Base-by-base conservation (phyloP, 1,140 invertebrate genomes). In the Uloborus diversus region DNA sequence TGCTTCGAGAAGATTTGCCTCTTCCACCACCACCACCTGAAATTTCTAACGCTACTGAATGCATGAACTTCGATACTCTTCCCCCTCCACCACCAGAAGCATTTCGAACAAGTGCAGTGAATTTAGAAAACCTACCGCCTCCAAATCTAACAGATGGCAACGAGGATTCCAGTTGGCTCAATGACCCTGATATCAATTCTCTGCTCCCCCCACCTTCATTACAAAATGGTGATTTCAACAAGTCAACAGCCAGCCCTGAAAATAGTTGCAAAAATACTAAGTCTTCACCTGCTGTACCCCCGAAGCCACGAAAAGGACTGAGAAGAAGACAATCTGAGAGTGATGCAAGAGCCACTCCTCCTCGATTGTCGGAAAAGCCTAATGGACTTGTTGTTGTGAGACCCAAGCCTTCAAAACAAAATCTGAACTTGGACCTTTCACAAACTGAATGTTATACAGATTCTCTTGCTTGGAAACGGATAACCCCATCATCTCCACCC, bases 71-170 rank as follows among this genome's bases (percentile, higher is more conserved):
- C 49, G 86, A 86, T 49, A 82, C 81, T 69, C 87, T 90, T 30
- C 89, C 89, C 3, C 90, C 90, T 25, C 90, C 89, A 3, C 89
- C 89, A 17, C 88, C 89, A 1, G 86, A 88, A 81, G 84, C 83
- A 87, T 23, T 57, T 14, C 56, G 76, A 61, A 23, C 32, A n/a
- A 78, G 80, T 27, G 84, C 84, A 13, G 71, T 85, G 0, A 85
- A 82, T 49, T 65, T 86, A 11, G 83, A 84, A 62, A 84, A 84
- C 37, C 79, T 86, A 42, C 85, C 85, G 42, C 86, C 86, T 33
- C 86, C 85, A 35, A 85, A 86, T 30, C 83, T 84, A 30, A 73
- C 81, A n/a, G 59, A 65, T 25, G 59, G 73, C 28, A 79, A 81
- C 59, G 68, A 81, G 23, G 81, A 83, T 57, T 3, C 28, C 1